Base-by-base conservation (phyloP, 2,113 vertebrate species). In the Nyctereutes procyonoides region DNA sequence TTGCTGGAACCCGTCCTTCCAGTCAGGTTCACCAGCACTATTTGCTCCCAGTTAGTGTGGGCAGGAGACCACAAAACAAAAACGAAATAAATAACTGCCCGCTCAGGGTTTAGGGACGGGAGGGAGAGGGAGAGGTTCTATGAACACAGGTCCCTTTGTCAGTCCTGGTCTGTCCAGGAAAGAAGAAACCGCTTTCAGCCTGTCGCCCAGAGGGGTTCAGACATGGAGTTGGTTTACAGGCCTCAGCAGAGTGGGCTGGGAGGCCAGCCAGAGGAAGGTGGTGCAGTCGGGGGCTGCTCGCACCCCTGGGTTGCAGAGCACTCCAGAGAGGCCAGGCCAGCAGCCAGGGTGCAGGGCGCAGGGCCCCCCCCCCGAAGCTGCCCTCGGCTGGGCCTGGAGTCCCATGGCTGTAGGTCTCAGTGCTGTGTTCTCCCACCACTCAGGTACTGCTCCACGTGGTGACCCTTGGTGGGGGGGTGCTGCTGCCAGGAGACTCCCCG, bases 51-150 rank as follows among this genome's bases (percentile, higher is more conserved):
- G 5, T 74, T 85, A n/a, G 7, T 35, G 11, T 88, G 85, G 43
- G 32, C 0, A 20, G 24, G 55, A 74, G 9, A 48, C 51, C 19
- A 22, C 13, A 73, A 71, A 83, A 86, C 65, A 92, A 74, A 90
- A 90, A 83, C 56, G 32, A 81, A 92, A 56, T 19, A 60, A 87
- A 26, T 8, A 76, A 32, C 26, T 86, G 35, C 60, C 5, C 32
- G 14, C 32, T 94, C 55, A 62, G 55, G 17, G 19, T 83, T 62
- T 28, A 32, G 32, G 53, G 56, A 74, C 30, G n/a, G 6, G 30
- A 90, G 26, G 3, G 1, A 10, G 30, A 2, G 3, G 0, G 24
- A 56, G 51, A 53, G 6, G 19, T 16, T 8, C 28, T 8, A 3
- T 35, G 26, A 69, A 30, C 2, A 43, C 43, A 9, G 69, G 22